Evolutionary conservation across 2,797 vertebrate species (phyloP).

Genomic region (Craterocephalus amniculus): DNA sequence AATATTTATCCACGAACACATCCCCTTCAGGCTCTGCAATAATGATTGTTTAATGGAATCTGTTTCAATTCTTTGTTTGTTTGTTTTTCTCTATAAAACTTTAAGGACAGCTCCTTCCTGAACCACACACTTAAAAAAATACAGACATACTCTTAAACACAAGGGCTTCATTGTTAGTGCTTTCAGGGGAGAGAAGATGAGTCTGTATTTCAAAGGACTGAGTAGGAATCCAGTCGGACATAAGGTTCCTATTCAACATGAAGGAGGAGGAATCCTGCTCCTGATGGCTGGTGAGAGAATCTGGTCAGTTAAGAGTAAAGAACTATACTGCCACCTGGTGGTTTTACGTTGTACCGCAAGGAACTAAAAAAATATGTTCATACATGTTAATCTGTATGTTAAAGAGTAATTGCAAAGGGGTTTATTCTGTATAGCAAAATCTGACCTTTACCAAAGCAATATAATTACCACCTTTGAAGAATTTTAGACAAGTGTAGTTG

Average conservation of each 20-base stretch:
- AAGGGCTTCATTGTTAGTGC: conserved; percentile 31
- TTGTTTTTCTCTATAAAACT: conserved; percentile 36
- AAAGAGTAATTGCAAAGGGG: neutral
- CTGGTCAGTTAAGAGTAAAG: neutral
- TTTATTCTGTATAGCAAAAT: neutral
- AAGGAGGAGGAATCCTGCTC: neutral
- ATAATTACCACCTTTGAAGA: neutral
- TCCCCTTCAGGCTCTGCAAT: conserved; percentile 35
- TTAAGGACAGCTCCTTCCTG: conserved; percentile 35
- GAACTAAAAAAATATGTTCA: neutral
- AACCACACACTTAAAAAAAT: conserved; percentile 33
- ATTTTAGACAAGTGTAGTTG: neutral
- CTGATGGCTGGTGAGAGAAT: neutral
- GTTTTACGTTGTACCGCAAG: conserved; percentile 1
- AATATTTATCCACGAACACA: conserved; percentile 59
- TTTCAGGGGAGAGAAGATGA: conserved; percentile 13
- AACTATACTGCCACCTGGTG: conserved; percentile 58
- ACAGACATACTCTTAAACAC: conserved; percentile 16
- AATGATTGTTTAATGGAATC: conserved; percentile 54
- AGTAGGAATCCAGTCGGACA: conserved; percentile 22
- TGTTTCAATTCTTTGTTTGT: conserved; percentile 30
- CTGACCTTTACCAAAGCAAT: neutral
- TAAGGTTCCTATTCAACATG: conserved; percentile 20
- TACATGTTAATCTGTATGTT: neutral
- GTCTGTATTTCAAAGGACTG: conserved; percentile 26